These are phyloP conservation scores for Limnephilus rhombicus DNA, from an alignment of 2,888 invertebrate species.

Conservation along the genomic window DNA sequence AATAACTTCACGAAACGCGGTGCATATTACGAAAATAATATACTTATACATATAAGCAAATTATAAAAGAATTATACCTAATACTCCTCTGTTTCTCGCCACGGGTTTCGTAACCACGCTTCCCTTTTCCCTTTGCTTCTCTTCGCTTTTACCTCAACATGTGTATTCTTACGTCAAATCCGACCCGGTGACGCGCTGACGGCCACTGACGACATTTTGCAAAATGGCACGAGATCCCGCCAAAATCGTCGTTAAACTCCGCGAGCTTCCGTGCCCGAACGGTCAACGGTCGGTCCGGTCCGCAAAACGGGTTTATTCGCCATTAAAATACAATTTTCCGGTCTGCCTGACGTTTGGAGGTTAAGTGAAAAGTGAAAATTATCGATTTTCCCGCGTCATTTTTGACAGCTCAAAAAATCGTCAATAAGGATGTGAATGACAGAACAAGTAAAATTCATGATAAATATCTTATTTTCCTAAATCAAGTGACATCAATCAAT, in stretches of 20 bases:
- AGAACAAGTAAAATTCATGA: neutral
- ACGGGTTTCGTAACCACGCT: conserved; percentile 34
- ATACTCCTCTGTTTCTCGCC: neutral
- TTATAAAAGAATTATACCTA: neutral
- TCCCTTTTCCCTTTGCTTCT: conserved; percentile 21
- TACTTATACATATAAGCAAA: too few relatives aligned
- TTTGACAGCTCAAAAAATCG: neutral
- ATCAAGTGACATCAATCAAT: neutral
- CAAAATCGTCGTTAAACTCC: conserved; percentile 34
- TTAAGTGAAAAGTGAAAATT: conserved; percentile 48
- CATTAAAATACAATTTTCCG: conserved; percentile 28
- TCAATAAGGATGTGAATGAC: neutral
- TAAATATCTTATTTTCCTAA: neutral
- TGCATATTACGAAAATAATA: too few relatives aligned
- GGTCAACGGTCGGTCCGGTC: conserved; percentile 9
- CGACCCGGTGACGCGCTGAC: conserved; percentile 20
- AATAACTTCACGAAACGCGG: too few relatives aligned
- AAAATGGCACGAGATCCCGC: conserved; percentile 43
- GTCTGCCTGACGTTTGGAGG: conserved; percentile 39
- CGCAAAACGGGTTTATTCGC: conserved; percentile 29
- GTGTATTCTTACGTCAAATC: conserved; percentile 43
- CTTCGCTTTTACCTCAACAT: conserved; percentile 33
- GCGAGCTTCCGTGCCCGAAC: conserved; percentile 3
- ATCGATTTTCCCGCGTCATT: conserved; percentile 40
- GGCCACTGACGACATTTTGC: conserved; percentile 23